Base-by-base conservation (phyloP, 2,888 invertebrate species). In the Erebia palarica region DNA sequence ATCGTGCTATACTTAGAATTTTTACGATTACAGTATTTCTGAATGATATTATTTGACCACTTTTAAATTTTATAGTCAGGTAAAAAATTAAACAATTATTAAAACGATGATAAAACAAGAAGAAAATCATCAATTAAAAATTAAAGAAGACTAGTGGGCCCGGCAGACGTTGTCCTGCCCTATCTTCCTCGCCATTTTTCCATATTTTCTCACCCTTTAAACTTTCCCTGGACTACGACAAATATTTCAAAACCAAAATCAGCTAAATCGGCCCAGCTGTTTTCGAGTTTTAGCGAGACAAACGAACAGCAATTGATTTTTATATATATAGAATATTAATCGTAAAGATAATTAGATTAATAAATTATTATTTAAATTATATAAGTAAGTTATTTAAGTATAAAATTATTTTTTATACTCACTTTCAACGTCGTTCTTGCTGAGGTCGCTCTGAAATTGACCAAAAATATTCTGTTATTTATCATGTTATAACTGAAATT, bases 391-490 rank as follows among this genome's bases (percentile, higher is more conserved):
- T 63, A 63, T 14, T 63, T 3, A 49, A 21, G 11, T 47, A 11
- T 16, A 4, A 77, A 79, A 81, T 79, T 69, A 77, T 79, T 55
- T 73, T 68, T 57, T 68, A 73, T 77, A 97, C 97, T 97, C 94
- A 97, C 97, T 97, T 95, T 97, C 97, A 92, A 97, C 91, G 92
- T 97, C 97, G 94, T 96, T 96, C 94, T 96, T 96, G 94, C 96
- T 96, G 91, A 97, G 95, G 94, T 97, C 96, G 94, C 96, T 96
- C 97, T 97, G 95, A 86, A 95, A 95, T 91, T 92, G 84, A 92
- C 81, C 85, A 93, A 92, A 93, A 90, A 90, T 72, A 89, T 86
- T 87, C 85, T 84, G 85, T 91, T 93, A 93, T 78, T 88, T 84
- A 27, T 85, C 84, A 85, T 85, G 81, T 84, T 80, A 68, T 81